phyloP scores from a whole-genome alignment of 2,888 invertebrate genomes.

The Antheraea assamensis region DNA sequence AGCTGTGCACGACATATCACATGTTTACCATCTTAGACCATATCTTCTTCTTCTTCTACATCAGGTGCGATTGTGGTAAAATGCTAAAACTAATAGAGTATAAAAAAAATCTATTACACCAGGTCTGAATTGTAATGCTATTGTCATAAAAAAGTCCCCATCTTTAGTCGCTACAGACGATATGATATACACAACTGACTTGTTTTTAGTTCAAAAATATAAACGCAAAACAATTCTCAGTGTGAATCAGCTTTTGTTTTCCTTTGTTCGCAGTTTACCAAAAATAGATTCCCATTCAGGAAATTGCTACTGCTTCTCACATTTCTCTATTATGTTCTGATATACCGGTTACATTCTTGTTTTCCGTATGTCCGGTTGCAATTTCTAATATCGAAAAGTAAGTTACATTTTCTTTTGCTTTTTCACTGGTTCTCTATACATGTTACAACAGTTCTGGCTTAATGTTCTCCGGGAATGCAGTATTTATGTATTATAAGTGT shows the following conservation, averaged over 20 bases:
- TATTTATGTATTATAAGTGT: too few species aligned
- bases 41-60: too few species aligned
- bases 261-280: conserved; percentile 15
- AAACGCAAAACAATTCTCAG: conserved; percentile 1
- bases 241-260: conserved; percentile 7
- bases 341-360: conserved; percentile 28
- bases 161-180: background rate
- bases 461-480: background rate
- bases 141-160: too few species aligned
- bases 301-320: conserved; percentile 30
- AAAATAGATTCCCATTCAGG: conserved; percentile 22
- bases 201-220: background rate
- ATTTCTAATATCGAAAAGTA: conserved; percentile 16
- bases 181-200: background rate
- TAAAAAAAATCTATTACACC: too few species aligned
- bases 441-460: background rate
- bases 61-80: too few species aligned
- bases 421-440: background rate
- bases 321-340: conserved; percentile 29
- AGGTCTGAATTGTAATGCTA: too few species aligned
- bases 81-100: too few species aligned
- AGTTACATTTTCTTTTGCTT: background rate
- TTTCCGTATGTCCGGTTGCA: conserved; percentile 21
- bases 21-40: too few species aligned
- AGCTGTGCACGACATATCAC: too few species aligned